phyloP scores from a whole-genome alignment of 30 jellyfish, hydroid and myxozoan genomes.

The Turritopsis dohrnii region DNA sequence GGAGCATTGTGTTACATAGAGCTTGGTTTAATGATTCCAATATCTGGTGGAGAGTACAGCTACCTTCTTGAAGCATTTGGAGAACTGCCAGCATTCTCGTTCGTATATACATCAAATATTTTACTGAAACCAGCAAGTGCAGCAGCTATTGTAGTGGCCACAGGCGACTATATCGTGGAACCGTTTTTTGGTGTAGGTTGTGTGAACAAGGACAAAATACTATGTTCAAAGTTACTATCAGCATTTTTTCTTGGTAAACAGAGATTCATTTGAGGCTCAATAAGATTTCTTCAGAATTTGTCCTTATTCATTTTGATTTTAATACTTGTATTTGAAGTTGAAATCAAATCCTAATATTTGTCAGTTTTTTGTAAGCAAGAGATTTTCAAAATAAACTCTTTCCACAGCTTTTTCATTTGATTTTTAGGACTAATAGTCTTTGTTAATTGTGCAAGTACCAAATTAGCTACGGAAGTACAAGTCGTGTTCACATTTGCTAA shows the following conservation, averaged over 20 bases:
- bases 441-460: slow-evolving; percentile 35
- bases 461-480: slow-evolving; percentile 40
- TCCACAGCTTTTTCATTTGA: too few species aligned
- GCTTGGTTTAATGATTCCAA: slow-evolving; percentile 65
- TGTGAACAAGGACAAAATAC: slow-evolving; percentile 21
- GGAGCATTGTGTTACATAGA: slow-evolving; percentile 85
- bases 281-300: too few species aligned
- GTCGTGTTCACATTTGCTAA: slow-evolving; percentile 37
- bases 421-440: slow-evolving; percentile 24
- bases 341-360: not conserved
- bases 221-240: slow-evolving; percentile 49
- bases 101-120: slow-evolving; percentile 45
- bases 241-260: slow-evolving; percentile 65
- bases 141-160: slow-evolving; percentile 68
- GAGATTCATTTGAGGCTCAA: too few species aligned
- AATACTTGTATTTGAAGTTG: not conserved
- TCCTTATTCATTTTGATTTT: not conserved
- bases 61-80: slow-evolving; percentile 65
- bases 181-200: slow-evolving; percentile 48
- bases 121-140: slow-evolving; percentile 61
- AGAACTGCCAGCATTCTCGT: slow-evolving; percentile 52
- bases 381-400: too few species aligned
- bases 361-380: too few species aligned
- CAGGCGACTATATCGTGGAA: slow-evolving; percentile 68
- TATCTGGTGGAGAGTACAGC: slow-evolving; percentile 73